Evolutionary conservation across 2,113 vertebrate genomes (phyloP).

Genomic region (Sterna hirundo): DNA sequence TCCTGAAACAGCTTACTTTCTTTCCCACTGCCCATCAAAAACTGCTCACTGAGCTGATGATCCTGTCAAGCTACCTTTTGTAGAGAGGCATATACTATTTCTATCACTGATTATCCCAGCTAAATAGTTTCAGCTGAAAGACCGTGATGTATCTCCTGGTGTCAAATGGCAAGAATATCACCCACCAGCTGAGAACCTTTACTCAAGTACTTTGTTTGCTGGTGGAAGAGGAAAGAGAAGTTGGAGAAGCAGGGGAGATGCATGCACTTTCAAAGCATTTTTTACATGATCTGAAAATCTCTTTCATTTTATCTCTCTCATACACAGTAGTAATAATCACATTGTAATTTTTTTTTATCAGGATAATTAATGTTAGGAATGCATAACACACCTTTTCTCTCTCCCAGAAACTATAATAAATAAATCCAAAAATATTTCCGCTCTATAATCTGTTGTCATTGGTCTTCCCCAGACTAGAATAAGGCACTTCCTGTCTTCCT

Average conservation of each 20-base stretch:
- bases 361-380: background rate
- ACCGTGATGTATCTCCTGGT: background rate
- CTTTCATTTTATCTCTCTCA: background rate
- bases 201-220: background rate
- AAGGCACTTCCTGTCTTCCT: background rate
- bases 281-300: background rate
- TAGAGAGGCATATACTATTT: background rate
- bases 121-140: background rate
- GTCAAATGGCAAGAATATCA: background rate
- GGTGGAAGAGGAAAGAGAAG: background rate
- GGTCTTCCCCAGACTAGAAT: background rate
- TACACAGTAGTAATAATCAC: background rate
- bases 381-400: background rate
- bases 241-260: background rate
- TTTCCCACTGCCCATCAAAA: constrained; percentile 20
- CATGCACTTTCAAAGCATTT: background rate
- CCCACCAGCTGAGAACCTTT: background rate
- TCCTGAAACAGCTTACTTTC: background rate
- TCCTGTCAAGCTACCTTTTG: background rate
- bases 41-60: background rate
- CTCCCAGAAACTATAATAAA: background rate
- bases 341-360: background rate
- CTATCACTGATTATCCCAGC: background rate
- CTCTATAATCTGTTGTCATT: background rate
- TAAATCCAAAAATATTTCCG: background rate